Base-by-base conservation (phyloP, 2,797 vertebrate genomes). In the Anisognathus igniventris region DNA sequence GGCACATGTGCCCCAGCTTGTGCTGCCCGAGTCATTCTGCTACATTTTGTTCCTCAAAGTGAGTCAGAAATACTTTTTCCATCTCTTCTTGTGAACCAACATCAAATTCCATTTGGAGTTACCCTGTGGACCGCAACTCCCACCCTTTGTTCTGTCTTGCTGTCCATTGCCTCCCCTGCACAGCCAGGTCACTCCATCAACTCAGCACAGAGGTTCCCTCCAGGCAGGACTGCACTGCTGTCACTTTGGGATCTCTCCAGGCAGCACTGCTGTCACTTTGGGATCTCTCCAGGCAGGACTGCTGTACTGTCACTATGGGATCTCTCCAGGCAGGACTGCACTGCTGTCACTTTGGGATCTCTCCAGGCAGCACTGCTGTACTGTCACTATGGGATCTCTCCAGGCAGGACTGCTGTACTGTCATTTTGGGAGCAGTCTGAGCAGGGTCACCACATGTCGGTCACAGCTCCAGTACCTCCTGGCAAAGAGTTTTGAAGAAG, bases 101-200 rank as follows among this genome's bases (percentile, higher is more conserved):
- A 44, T 3, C 10, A 33, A 39, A 61, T 31, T 30, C 17, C 19
- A 9, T 53, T 56, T 85, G 53, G 37, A 66, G 40, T 40, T 44
- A 45, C 21, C 14, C 6, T 56, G 9, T 6, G 11, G 12, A n/a
- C 20, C 54, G 57, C 39, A 68, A 15, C 8, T 71, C 1, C 0
- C 25, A 30, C 8, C 6, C 4, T 51, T 44, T 50, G 8, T 3
- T 54, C 50, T 84, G 31, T 19, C 15, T 15, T 44, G 37, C 24
- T 78, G 35, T 42, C 56, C 23, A 3, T 7, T 35, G 33, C 11
- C 51, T 68, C 3, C 22, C 24, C 39, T 19, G 39, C 6, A 2
- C 0, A 0, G 13, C 24, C 4, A 0, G 8, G 30, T 35, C 53
- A 22, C 30, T 50, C 19, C 33, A 6, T 3, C 3, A 31, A 5